A percentile compares a stretch with the other conserved stretches of the same genome.
Evolutionary conservation across 2,113 vertebrate species (phyloP).

Genomic region (Eulemur rufifrons): DNA sequence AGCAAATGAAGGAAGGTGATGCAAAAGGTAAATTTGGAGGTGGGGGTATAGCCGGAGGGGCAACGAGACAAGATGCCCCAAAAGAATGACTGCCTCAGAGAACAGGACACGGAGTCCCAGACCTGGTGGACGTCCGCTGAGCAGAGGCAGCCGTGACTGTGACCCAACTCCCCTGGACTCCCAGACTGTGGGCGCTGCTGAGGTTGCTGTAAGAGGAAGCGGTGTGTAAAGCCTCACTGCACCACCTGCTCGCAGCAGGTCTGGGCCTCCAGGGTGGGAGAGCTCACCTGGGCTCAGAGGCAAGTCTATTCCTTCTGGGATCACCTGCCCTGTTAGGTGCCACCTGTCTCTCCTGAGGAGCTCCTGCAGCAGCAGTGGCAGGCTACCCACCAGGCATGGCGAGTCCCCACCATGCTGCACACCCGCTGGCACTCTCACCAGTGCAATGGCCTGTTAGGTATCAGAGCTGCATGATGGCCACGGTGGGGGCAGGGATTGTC

Average conservation of each 20-base stretch:
- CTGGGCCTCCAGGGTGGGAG: neutral
- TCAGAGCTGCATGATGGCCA: neutral
- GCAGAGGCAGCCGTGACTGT: neutral
- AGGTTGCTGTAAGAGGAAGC: neutral
- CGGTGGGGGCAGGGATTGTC: neutral
- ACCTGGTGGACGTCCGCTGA: too few species aligned
- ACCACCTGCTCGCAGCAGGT: neutral
- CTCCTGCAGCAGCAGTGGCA: neutral
- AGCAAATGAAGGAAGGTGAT: neutral
- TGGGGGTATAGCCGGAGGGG: neutral
- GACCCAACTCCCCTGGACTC: neutral
- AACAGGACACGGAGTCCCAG: neutral
- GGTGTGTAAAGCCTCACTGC: neutral
- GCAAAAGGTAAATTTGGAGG: neutral
- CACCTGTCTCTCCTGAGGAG: neutral
- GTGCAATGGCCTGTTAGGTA: neutral
- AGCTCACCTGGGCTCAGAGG: neutral
- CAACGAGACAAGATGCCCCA: neutral
- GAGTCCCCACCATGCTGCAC: neutral
- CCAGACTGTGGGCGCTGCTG: neutral
- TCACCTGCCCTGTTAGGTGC: neutral
- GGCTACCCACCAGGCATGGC: neutral
- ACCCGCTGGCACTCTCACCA: too few species aligned
- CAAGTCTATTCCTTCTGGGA: neutral
- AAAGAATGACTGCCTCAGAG: neutral